These are phyloP conservation scores for Zaprionus capensis DNA, from an alignment of 1,140 invertebrate genomes.

Conservation along the genomic window DNA sequence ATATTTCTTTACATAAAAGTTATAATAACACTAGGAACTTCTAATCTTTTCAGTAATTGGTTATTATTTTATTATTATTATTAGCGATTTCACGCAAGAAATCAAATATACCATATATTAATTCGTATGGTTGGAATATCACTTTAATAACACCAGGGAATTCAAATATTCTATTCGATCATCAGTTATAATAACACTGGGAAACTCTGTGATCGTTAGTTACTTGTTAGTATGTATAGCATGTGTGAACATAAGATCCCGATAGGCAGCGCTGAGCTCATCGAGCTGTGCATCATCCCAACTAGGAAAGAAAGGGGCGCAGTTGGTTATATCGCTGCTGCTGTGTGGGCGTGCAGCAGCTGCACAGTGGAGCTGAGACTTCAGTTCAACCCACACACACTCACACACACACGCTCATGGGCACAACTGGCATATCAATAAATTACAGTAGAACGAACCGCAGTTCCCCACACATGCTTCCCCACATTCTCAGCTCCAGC, in stretches of 20 bases:
- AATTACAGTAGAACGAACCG: constrained; percentile 79
- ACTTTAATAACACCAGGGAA: not conserved
- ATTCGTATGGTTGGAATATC: no score
- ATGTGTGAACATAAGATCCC: not conserved
- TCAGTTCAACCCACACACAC: constrained; percentile 61
- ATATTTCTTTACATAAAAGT: not conserved
- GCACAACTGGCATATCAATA: constrained; percentile 63
- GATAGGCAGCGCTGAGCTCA: not conserved
- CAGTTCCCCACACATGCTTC: constrained; percentile 24
- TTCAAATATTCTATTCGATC: no score
- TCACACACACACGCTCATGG: constrained; percentile 41
- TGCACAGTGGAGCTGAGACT: constrained; percentile 52
- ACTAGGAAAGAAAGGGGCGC: not conserved
- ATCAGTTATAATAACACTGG: not conserved
- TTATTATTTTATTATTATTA: no score
- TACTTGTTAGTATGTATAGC: not conserved
- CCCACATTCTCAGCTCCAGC: not conserved
- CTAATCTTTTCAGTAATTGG: no score
- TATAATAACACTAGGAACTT: not conserved
- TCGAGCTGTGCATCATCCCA: not conserved
- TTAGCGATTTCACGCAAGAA: no score
- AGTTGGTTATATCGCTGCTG: constrained; percentile 2
- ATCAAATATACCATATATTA: no score
- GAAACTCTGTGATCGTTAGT: not conserved
- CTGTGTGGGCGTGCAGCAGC: constrained; percentile 46